Evolutionary conservation across 2,797 vertebrate genomes (phyloP), one percentile per base, ranked within the genome.

Genomic region (Spinus olivaceus): DNA sequence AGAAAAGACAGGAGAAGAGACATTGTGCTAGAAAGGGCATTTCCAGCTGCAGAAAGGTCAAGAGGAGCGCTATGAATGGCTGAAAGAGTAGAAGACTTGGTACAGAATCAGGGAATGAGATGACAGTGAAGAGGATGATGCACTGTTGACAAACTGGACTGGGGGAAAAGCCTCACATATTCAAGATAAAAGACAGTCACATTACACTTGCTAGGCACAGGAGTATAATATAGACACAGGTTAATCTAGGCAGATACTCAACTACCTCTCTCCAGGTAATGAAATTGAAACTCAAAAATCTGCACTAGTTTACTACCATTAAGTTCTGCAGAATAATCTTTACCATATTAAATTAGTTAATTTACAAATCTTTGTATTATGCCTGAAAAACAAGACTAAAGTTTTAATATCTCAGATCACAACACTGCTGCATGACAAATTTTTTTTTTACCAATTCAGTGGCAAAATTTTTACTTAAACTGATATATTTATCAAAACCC

Each of bases 81-180:
- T 80, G 13, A 67, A 92, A 71, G 27, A 73, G 27, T 13, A 61
- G 71, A 93, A 77, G 51, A 9, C 30, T 77, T 77, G 25, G 42
- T 87, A 71, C 6, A 61, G 85, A 83, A 42, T 56, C 15, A 80
- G 41, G 35, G 65, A 89, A 85, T 51, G 46, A 88, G 28, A 74
- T 46, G 25, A 50, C 16, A 90, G 8, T 7, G 47, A 64, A 67
- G 64, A 81, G 2, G 49, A 51, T 73, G 73, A 90, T 0, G 6
- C 13, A 35, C 9, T 41, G 16, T 41, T 65, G n/a, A 80, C 53
- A 85, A 69, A 63, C 6, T 37, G 18, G 37, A 59, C 8, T 82
- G 69, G n/a, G 22, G n/a, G 69, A 59, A 54, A 24, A 33, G 37
- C 8, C 33, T 63, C 46, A 25, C 49, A 30, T 18, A n/a, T 32